Percentiles rank a stretch among this genome's conserved stretches.
Evolutionary conservation across 1,140 invertebrate species (phyloP).

Genomic region (Drepana arcuata): DNA sequence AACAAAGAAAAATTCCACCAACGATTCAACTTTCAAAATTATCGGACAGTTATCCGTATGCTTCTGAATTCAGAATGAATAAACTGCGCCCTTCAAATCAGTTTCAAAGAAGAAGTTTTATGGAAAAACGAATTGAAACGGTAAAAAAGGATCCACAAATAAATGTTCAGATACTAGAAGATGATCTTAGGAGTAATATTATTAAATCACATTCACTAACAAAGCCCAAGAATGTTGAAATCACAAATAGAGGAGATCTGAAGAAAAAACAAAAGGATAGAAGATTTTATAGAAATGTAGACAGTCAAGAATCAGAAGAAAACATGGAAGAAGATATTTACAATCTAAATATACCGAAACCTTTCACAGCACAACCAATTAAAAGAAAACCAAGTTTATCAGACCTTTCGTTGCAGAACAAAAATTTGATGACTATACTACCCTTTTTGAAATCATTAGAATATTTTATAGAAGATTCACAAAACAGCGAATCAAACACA

Average conservation of each 20-base stretch:
- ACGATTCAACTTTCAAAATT: slow-evolving; percentile 40
- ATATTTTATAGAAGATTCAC: slow-evolving; percentile 26
- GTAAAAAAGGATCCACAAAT: slow-evolving; percentile 34
- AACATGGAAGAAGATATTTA: slow-evolving; percentile 10
- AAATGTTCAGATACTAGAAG: slow-evolving; percentile 51
- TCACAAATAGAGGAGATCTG: slow-evolving; percentile 30
- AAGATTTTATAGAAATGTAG: slow-evolving; percentile 30
- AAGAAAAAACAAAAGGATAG: slow-evolving; percentile 12
- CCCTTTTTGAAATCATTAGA: slow-evolving; percentile 49
- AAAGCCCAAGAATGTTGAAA: slow-evolving; percentile 25
- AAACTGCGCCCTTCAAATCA: slow-evolving; percentile 31
- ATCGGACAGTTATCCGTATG: slow-evolving; percentile 50
- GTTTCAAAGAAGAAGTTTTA: slow-evolving; percentile 31
- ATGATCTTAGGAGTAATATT: slow-evolving; percentile 35
- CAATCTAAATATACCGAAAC: slow-evolving; percentile 6
- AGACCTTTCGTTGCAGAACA: slow-evolving; percentile 10
- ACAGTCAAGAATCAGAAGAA: slow-evolving; percentile 15
- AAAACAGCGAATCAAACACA: slow-evolving; percentile 13
- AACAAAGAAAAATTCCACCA: slow-evolving; percentile 30
- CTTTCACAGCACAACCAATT: slow-evolving; percentile 10
- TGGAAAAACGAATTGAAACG: slow-evolving; percentile 20
- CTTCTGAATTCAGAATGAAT: slow-evolving; percentile 35
- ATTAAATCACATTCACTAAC: slow-evolving; percentile 29
- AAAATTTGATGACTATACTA: slow-evolving; percentile 32
- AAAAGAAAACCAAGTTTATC: slow-evolving; percentile 12